Percentiles rank a stretch among this genome's conserved stretches.
Conservation (phyloP, 2,113 vertebrate species). For the Varanus komodoensis region DNA sequence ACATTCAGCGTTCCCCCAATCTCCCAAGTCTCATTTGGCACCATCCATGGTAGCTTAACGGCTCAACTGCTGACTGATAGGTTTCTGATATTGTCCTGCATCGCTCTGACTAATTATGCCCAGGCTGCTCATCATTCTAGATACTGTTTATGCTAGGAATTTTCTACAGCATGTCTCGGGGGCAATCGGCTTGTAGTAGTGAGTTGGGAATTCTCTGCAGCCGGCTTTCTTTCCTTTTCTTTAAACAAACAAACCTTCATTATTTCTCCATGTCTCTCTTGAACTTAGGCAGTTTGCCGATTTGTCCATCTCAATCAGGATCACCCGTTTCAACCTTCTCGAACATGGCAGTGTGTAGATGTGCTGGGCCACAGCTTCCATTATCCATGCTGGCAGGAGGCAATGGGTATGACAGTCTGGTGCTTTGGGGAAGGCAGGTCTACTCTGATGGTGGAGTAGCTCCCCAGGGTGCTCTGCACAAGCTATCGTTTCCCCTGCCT, state of each 20-base stretch:
- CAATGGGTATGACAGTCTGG: too few relatives aligned
- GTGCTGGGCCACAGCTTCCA: too few relatives aligned
- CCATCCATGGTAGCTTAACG: constrained; percentile 2
- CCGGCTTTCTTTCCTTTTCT: constrained; percentile 3
- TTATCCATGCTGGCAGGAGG: too few relatives aligned
- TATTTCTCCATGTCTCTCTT: constrained; percentile 37
- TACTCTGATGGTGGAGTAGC: not conserved
- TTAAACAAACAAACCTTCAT: not conserved
- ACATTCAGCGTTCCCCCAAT: constrained; percentile 48
- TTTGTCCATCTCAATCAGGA: not conserved
- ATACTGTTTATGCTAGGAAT: constrained; percentile 67
- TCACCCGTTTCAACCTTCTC: not conserved
- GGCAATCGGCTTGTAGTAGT: constrained; percentile 62
- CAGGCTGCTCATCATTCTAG: constrained; percentile 68
- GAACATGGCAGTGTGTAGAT: not conserved
- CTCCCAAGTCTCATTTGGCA: constrained; percentile 28
- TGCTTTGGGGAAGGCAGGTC: not conserved
- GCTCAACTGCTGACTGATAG: constrained; percentile 59
- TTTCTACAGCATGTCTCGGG: constrained; percentile 69
- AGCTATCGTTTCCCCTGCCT: not conserved
- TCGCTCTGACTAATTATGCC: constrained; percentile 69
- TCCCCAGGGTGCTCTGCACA: not conserved
- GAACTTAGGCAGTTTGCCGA: not conserved
- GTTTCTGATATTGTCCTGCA: constrained; percentile 58
- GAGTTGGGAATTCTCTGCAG: constrained; percentile 60